These are phyloP conservation scores for Schizothorax lantsangensis DNA, from an alignment of 2,797 vertebrate genomes.

Conservation along the genomic window DNA sequence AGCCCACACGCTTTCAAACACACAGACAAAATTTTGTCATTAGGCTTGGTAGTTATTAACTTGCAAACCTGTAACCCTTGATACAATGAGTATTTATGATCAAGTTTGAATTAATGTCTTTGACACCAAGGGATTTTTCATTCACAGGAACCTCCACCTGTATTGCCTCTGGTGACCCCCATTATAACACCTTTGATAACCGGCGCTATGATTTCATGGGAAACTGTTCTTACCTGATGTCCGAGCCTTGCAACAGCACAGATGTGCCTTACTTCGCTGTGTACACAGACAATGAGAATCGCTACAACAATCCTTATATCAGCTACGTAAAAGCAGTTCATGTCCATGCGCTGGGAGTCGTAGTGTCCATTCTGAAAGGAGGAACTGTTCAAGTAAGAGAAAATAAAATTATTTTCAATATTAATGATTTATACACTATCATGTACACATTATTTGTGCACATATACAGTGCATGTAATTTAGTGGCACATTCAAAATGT, in stretches of 20 bases:
- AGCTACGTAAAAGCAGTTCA: conserved; percentile 81
- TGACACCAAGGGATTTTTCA: conserved; percentile 8
- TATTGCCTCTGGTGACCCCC: conserved; percentile 76
- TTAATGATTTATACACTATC: not conserved
- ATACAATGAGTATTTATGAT: no score
- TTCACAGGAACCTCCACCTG: conserved; percentile 73
- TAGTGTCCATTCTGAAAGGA: conserved; percentile 80
- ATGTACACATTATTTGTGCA: not conserved
- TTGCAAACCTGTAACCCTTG: no score
- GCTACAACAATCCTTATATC: conserved; percentile 71
- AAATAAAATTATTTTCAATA: not conserved
- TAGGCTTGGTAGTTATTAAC: no score
- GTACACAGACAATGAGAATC: conserved; percentile 79
- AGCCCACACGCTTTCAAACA: no score
- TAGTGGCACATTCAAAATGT: not conserved
- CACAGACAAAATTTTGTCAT: no score
- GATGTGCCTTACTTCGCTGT: conserved; percentile 75
- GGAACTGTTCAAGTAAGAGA: conserved; percentile 75
- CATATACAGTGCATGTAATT: not conserved
- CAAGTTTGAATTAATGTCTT: not conserved
- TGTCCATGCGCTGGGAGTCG: conserved; percentile 70
- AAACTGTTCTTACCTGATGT: conserved; percentile 82
- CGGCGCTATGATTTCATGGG: conserved; percentile 80
- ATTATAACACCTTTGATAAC: conserved; percentile 82
- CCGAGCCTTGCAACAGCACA: conserved; percentile 74